Base-by-base conservation (phyloP, 2,113 vertebrate species). In the Microcebus tavaratra region DNA sequence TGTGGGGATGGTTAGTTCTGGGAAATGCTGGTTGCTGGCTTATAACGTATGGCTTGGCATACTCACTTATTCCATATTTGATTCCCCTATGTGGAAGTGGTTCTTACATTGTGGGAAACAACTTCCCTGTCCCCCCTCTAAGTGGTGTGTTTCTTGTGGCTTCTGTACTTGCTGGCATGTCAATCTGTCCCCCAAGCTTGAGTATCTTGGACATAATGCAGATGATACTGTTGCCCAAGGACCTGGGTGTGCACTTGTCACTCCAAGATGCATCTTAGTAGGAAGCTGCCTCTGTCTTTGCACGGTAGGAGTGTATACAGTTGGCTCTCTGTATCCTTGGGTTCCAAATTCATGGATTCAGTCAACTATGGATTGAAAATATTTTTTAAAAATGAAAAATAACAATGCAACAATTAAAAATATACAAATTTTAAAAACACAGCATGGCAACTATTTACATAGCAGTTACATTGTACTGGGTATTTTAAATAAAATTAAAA, bases 21-120 rank as follows among this genome's bases (percentile, higher is more conserved):
- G 91, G 92, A 75, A 97, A 86, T 85, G 92, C 79, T 96, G 88
- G 80, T 91, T 88, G 96, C 97, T 97, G 97, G 93, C 95, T 96
- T 90, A 95, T 7, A 87, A 90, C 90, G 94, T 94, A 84, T 98
- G 97, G 97, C 97, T 98, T 98, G 97, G 96, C 72, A 7, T 97
- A 97, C 95, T 94, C 94, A 83, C 97, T 98, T 96, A 92, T 84
- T 94, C 45, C 25, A 87, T 94, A 88, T 91, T 95, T 95, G 34
- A 63, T 83, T 94, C 34, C 70, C 80, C 84, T 34, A 7, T 86
- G 82, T 96, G 90, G 92, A 97, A 97, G 84, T 96, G 92, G 59
- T 96, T 89, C 84, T 91, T 88, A 6, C 53, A 55, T 87, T 78
- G 78, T 95, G 68, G 48, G 81, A 67, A 91, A 67, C 90, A 81